Evolutionary conservation across 2,113 vertebrate genomes (phyloP).

Genomic region (Tragelaphus strepsiceros): DNA sequence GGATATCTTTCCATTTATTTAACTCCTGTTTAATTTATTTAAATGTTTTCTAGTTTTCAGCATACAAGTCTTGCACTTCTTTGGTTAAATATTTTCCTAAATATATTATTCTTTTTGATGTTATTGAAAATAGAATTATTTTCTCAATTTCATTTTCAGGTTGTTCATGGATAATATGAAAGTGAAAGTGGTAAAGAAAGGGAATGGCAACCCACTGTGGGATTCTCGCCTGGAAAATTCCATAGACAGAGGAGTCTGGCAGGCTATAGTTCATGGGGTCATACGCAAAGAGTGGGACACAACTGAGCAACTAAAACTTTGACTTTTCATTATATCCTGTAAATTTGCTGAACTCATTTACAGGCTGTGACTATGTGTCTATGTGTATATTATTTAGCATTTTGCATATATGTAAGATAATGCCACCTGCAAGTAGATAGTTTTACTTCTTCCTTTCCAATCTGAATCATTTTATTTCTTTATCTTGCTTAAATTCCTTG

Average conservation of each 20-base stretch:
- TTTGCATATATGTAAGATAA: neutral
- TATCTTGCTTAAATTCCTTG: neutral
- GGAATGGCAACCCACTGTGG: neutral
- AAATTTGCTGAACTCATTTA: neutral
- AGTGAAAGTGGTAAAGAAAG: neutral
- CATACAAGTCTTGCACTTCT: neutral
- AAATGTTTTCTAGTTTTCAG: neutral
- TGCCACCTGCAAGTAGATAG: neutral
- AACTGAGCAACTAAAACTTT: neutral
- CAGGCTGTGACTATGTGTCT: neutral
- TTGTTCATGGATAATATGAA: neutral
- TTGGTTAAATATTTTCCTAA: neutral
- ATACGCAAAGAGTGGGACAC: neutral
- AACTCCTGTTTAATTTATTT: neutral
- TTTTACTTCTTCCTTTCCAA: neutral
- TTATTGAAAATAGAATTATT: neutral
- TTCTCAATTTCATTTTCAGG: neutral
- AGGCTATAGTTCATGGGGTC: neutral
- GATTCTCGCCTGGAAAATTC: neutral
- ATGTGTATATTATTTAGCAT: neutral
- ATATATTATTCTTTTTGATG: neutral
- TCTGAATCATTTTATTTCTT: neutral
- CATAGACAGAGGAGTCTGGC: neutral
- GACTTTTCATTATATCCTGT: neutral
- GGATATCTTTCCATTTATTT: neutral